These are phyloP conservation scores for Malaclemys terrapin DNA, from an alignment of 2,113 vertebrate species.

Conservation along the genomic window DNA sequence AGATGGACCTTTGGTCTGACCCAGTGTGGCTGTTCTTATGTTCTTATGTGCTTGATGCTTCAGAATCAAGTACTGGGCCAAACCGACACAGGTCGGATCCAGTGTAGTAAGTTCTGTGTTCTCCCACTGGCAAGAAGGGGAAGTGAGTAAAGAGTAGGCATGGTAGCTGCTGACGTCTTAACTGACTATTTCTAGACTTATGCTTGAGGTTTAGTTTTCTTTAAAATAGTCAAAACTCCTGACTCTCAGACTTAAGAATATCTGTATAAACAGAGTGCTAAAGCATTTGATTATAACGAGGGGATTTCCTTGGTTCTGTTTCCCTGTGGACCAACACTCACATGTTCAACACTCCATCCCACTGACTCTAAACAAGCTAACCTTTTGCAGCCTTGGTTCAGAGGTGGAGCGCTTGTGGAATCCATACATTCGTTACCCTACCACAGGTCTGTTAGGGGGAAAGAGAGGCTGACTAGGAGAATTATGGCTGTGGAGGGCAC, in stretches of 20 bases:
- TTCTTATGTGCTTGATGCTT: not conserved
- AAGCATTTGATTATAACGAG: slow-evolving; percentile 4
- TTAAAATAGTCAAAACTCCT: not conserved
- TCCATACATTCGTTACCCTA: not conserved
- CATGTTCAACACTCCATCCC: not conserved
- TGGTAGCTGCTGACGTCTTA: not conserved
- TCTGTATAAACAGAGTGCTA: not conserved
- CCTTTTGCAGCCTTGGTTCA: not conserved
- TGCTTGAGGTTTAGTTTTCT: not conserved
- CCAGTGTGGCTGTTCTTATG: no score
- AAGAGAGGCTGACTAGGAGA: not conserved
- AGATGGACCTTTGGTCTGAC: no score
- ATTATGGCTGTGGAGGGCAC: not conserved
- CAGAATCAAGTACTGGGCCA: not conserved
- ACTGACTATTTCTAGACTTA: not conserved
- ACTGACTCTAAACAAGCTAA: not conserved
- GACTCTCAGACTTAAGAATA: slow-evolving; percentile 24
- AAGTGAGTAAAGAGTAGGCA: not conserved
- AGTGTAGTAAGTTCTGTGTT: not conserved
- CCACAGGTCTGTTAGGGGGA: not conserved
- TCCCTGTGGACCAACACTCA: not conserved
- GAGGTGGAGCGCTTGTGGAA: not conserved
- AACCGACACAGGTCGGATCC: not conserved
- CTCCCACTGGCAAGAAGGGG: not conserved
- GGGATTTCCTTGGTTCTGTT: not conserved